Evolutionary conservation across 2,113 vertebrate species (phyloP).

Genomic region (Microtus montanus): DNA sequence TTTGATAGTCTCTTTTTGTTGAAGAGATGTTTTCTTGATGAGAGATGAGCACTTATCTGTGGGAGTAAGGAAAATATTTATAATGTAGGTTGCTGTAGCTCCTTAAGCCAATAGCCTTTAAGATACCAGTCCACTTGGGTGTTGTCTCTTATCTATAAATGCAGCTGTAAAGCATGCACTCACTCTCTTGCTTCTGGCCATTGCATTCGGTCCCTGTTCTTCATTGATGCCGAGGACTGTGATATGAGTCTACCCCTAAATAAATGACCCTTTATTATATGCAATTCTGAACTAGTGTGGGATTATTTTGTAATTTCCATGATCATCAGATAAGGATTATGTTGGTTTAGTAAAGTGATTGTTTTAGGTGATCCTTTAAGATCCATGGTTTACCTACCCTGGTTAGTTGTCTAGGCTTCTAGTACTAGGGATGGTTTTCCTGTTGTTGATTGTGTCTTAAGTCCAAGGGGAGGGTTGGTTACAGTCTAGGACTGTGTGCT

Average conservation of each 20-base stretch:
- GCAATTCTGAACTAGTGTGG: too few species aligned
- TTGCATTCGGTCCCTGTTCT: too few species aligned
- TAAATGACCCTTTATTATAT: too few species aligned
- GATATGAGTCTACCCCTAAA: too few species aligned
- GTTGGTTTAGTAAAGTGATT: background rate
- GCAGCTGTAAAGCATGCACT: too few species aligned
- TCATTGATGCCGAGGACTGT: too few species aligned
- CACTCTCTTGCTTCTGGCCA: too few species aligned
- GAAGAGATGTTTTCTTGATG: background rate
- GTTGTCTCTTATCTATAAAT: too few species aligned
- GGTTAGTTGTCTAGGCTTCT: background rate
- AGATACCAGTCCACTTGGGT: too few species aligned
- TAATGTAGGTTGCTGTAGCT: background rate
- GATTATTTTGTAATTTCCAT: too few species aligned
- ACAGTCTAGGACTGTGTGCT: background rate
- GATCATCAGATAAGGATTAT: background rate
- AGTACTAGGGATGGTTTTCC: background rate
- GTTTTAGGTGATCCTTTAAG: background rate
- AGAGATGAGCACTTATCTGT: background rate
- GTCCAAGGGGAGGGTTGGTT: background rate
- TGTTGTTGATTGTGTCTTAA: background rate
- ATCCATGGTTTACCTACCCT: background rate
- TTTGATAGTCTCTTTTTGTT: background rate
- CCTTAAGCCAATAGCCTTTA: too few species aligned
- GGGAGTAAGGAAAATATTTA: background rate